These are phyloP conservation scores for Dipodomys ordii DNA, from an alignment of 2,113 vertebrate genomes.

Conservation along the genomic window DNA sequence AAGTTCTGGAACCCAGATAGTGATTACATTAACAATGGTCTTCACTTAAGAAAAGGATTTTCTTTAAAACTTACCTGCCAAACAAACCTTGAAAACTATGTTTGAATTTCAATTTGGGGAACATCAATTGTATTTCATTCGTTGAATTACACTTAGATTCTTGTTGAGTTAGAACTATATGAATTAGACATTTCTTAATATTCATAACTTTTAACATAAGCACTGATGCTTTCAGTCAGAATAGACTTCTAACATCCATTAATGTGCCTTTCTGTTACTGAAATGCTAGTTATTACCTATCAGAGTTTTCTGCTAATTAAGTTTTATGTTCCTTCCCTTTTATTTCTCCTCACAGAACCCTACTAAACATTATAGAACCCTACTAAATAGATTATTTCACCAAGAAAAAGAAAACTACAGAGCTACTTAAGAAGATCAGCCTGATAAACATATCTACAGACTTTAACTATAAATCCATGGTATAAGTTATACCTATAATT, in stretches of 20 bases:
- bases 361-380: background rate
- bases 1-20: background rate
- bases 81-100: background rate
- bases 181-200: background rate
- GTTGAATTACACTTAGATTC: background rate
- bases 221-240: background rate
- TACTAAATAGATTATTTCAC: background rate
- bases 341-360: background rate
- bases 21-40: background rate
- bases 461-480: no score
- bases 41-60: background rate
- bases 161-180: background rate
- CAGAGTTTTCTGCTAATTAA: no score
- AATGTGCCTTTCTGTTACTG: background rate
- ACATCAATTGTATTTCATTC: background rate
- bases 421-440: no score
- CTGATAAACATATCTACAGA: no score
- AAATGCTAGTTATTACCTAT: no score
- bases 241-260: background rate
- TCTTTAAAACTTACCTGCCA: background rate
- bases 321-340: no score
- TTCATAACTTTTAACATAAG: background rate
- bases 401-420: no score
- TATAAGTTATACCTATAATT: background rate
- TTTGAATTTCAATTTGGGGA: background rate